Evolutionary conservation across 1,140 invertebrate species (phyloP), one percentile per base, ranked within the genome.

Genomic region (Coptotermes formosanus): DNA sequence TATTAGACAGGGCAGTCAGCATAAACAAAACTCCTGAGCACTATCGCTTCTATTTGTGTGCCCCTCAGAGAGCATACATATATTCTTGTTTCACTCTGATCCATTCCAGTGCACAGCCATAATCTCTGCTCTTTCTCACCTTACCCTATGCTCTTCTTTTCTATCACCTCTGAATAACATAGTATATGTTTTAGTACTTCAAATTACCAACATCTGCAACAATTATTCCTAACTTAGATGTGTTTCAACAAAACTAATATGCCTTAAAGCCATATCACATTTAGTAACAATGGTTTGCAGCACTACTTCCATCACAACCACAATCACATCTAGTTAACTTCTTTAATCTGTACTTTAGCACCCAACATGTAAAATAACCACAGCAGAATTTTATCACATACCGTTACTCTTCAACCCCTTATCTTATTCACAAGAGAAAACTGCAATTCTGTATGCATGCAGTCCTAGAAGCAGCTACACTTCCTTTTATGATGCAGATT

Each of bases 271-370:
- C 64, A n/a, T 25, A 75, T 30, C 64, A 64, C 59, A 64, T 30
- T 30, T 75, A n/a, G 64, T 75, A 75, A 75, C 64, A 75, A 30
- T 75, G 64, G 64, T 75, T 30, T 75, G 64, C 64, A 75, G 64
- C n/a, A 75, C n/a, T n/a, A 25, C 30, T 30, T 75, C 87, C 88
- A 88, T 88, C 89, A 89, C 87, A 88, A 89, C 86, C 87, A 86
- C 23, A 75, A 91, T 86, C 89, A 89, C 88, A 91, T 88, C 88
- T 91, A 86, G 88, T 90, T 89, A 87, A 90, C 89, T 82, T 91
- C 89, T 90, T 91, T 91, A 88, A 89, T 90, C 91, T 91, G 87
- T 86, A 89, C 87, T 90, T 69, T 86, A 83, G 85, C 30, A n/a
- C 83, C 23, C 45, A 86, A 87, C 85, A 83, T 52, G 84, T 9